A percentile compares a stretch with the other conserved stretches of the same genome.
Evolutionary conservation across 2,797 vertebrate genomes (phyloP).

Genomic region (Fringilla coelebs): DNA sequence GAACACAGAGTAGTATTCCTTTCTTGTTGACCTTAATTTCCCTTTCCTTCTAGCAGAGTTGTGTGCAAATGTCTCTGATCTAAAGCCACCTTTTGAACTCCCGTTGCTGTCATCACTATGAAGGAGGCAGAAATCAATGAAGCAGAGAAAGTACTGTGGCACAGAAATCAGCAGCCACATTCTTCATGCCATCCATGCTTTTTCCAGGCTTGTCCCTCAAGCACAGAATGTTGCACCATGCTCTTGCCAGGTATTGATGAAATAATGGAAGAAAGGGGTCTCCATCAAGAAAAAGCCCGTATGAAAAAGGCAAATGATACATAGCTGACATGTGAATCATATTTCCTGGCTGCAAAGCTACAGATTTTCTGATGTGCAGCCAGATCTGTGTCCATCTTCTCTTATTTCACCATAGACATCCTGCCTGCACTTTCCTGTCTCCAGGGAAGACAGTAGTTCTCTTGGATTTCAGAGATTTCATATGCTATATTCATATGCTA

Average conservation of each 20-base stretch:
- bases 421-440: neutral
- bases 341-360: neutral
- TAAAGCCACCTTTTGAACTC: neutral
- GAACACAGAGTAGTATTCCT: neutral
- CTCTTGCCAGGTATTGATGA: neutral
- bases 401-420: neutral
- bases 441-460: neutral
- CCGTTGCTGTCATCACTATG: neutral
- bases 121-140: neutral
- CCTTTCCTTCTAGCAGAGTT: neutral
- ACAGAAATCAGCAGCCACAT: neutral
- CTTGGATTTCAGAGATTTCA: neutral
- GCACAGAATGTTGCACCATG: neutral
- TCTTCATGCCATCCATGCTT: neutral
- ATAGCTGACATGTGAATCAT: neutral
- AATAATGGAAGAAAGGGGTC: neutral
- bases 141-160: neutral
- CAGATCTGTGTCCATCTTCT: neutral
- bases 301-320: neutral
- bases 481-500: too few relatives aligned
- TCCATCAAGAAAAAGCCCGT: neutral
- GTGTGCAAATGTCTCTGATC: neutral
- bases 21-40: constrained; percentile 9
- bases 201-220: neutral
- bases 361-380: neutral